Evolutionary conservation across 30 jellyfish, hydroid and myxozoan genomes (phyloP), one percentile per base, ranked within the genome.

Genomic region (Aurelia aurita complex sp. Pacific): DNA sequence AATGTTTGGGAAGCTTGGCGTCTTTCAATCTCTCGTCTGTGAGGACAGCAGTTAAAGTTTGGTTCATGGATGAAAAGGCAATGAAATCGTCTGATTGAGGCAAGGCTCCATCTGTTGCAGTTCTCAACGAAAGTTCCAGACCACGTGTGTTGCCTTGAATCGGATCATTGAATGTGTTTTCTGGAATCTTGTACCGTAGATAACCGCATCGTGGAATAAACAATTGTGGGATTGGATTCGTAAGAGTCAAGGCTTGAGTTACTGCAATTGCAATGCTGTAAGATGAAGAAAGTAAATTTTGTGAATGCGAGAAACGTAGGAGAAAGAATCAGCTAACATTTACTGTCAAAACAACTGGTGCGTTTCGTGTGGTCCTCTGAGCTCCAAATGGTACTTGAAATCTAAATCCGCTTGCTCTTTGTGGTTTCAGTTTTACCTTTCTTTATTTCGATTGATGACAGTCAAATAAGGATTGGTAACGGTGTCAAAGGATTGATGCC

Each of bases 101-200:
- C 6, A 95, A 70, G 5, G 57, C 43, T 14, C 77, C 89, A 11
- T 89, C 82, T 14, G 74, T 43, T 52, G 88, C 17, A 51, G 90
- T 83, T 17, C 62, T 59, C n/a, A 95, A 67, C 18, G 85, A 14
- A 35, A 95, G 83, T n/a, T 78, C 40, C 40, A 95, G 88, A 42
- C 75, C 69, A 69, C 99, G 88, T 13, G 99, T 95, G 63, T 81
- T 73, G 36, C 99, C 99, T 69, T 95, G 98, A 62, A 86, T 82
- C 6, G 55, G 68, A 50, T 95, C 99, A 60, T 14, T 19, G 91
- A 88, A 95, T 36, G 99, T 83, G 32, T 90, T 62, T n/a, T 77
- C 90, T 0, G 99, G 99, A 13, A 95, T 90, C 32, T 38, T 88
- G 66, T 89, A 95, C 17, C 73, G 57, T 73, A 84, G 72, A 11